Conservation (phyloP, 2,797 vertebrate genomes). For the Rhodeus uyekii region DNA sequence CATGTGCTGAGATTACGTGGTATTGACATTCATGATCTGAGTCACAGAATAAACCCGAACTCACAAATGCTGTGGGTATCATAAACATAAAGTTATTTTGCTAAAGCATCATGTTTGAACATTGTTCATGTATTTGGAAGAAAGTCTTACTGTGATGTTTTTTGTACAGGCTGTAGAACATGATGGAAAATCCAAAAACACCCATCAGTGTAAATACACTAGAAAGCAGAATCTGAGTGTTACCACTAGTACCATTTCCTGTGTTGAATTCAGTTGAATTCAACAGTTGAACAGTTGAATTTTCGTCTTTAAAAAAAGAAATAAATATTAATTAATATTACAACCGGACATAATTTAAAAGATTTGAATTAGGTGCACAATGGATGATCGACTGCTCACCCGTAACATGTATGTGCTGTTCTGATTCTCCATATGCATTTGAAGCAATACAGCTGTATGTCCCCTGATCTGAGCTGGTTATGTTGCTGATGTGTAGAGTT, state of each 20-base stretch:
- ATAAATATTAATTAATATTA: too few relatives aligned
- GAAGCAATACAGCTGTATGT: constrained; percentile 54
- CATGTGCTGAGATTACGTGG: neutral
- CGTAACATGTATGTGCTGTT: neutral
- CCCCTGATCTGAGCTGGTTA: constrained; percentile 37
- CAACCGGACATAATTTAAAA: too few relatives aligned
- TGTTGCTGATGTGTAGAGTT: constrained; percentile 48
- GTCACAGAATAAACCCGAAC: neutral
- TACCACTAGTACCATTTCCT: neutral
- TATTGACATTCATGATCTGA: neutral
- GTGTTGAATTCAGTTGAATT: too few relatives aligned
- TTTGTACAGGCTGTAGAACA: constrained; percentile 34
- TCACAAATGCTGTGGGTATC: neutral
- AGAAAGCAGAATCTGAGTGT: neutral
- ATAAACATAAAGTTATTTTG: neutral
- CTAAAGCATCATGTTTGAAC: neutral
- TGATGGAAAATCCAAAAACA: constrained; percentile 32
- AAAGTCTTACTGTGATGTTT: constrained; percentile 42
- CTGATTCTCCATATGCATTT: constrained; percentile 10
- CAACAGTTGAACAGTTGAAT: neutral
- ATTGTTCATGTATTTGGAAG: neutral
- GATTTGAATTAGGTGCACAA: too few relatives aligned
- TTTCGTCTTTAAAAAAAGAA: constrained; percentile 17
- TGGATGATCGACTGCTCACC: constrained; percentile 38
- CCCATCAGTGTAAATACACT: neutral